Conservation (phyloP, 2,113 vertebrate genomes). For the Athene cunicularia region DNA sequence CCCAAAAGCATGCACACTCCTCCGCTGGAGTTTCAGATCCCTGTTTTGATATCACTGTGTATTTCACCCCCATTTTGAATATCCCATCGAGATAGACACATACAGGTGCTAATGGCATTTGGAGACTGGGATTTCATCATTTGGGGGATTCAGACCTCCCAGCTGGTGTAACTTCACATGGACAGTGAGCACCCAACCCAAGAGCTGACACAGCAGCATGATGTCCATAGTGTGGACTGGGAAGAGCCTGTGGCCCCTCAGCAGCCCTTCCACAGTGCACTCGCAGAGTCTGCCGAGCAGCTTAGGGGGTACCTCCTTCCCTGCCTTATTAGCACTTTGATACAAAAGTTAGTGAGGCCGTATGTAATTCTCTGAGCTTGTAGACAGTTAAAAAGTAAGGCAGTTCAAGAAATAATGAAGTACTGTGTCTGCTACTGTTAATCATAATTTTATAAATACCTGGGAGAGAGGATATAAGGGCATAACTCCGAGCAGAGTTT, state of each 20-base stretch:
- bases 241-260: rapidly evolving
- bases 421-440: not conserved
- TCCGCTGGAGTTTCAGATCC: not conserved
- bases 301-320: not conserved
- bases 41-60: not conserved
- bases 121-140: not conserved
- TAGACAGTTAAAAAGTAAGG: not conserved
- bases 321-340: not conserved
- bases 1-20: rapidly evolving
- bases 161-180: not conserved
- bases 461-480: not conserved
- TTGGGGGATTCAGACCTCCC: not conserved
- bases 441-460: slow-evolving; percentile 21
- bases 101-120: not conserved
- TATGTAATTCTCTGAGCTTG: not conserved
- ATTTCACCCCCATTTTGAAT: not conserved
- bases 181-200: not conserved
- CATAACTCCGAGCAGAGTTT: slow-evolving; percentile 10
- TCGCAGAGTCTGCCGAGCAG: rapidly evolving
- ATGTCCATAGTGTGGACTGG: rapidly evolving
- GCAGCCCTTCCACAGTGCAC: not conserved
- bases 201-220: rapidly evolving
- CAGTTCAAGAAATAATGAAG: slow-evolving; percentile 4
- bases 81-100: not conserved
- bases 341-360: not conserved